Conservation (phyloP, 1,140 invertebrate genomes). For the Pogonomyrmex californicus region DNA sequence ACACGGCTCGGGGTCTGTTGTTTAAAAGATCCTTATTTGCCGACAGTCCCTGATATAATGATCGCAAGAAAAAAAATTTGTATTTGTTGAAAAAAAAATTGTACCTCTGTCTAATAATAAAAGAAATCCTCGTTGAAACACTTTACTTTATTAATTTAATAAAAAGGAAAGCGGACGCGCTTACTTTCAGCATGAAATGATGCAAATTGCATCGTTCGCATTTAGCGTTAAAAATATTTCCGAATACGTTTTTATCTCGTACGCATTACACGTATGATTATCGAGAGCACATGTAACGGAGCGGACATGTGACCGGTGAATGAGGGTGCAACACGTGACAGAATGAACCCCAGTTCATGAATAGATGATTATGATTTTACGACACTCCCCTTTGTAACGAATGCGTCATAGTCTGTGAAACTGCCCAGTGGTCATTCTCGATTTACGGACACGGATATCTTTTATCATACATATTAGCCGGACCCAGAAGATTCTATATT, state of each 20-base stretch:
- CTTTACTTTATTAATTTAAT: not conserved
- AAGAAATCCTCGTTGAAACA: not conserved
- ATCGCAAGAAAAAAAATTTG: too few species aligned
- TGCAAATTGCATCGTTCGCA: not conserved
- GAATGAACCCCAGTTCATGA: slow-evolving; percentile 44
- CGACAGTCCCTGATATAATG: too few species aligned
- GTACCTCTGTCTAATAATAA: not conserved
- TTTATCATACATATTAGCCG: not conserved
- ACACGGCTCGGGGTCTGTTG: not conserved
- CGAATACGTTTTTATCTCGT: not conserved
- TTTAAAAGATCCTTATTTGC: not conserved
- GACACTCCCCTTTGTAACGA: not conserved
- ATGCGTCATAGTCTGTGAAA: slow-evolving; percentile 73
- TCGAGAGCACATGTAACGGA: not conserved
- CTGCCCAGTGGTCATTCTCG: slow-evolving; percentile 65
- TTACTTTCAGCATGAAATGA: not conserved
- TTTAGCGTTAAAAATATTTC: not conserved
- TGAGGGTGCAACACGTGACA: slow-evolving; percentile 61
- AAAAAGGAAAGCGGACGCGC: not conserved
- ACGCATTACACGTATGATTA: not conserved
- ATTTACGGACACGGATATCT: not conserved
- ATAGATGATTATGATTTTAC: slow-evolving; percentile 46
- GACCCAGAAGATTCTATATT: not conserved
- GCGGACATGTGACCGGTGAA: not conserved
- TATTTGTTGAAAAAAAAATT: not conserved